Conservation (phyloP, 2,888 invertebrate genomes). For the Incurvaria masculella region DNA sequence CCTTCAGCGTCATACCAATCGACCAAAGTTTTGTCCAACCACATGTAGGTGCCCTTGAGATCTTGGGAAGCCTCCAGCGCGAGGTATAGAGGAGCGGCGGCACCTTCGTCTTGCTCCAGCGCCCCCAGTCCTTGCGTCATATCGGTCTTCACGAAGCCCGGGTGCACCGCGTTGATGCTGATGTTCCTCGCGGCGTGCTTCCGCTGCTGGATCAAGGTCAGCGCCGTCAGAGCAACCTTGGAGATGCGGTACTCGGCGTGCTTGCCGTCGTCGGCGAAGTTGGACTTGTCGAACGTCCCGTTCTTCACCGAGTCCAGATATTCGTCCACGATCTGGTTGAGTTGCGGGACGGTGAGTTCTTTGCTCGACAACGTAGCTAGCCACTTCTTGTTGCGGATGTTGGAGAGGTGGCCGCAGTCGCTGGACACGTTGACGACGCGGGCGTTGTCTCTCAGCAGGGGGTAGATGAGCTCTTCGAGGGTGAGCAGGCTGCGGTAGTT, state of each 20-base stretch:
- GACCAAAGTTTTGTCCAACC: constrained; percentile 56
- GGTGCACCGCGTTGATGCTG: constrained; percentile 41
- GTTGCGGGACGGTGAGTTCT: constrained; percentile 32
- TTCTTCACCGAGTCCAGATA: constrained; percentile 41
- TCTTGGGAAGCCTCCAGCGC: constrained; percentile 52
- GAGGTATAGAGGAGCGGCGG: constrained; percentile 52
- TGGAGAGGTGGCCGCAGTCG: no score
- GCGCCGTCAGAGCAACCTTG: constrained; percentile 35
- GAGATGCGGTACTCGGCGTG: no score
- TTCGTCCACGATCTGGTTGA: constrained; percentile 36
- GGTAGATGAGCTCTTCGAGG: constrained; percentile 64
- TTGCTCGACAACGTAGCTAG: constrained; percentile 26
- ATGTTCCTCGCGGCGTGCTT: constrained; percentile 33
- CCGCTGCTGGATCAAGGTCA: constrained; percentile 37
- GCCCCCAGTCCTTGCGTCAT: constrained; percentile 52
- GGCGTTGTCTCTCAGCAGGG: constrained; percentile 62
- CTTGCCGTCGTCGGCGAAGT: constrained; percentile 46
- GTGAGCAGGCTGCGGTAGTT: constrained; percentile 66
- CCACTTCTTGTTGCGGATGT: constrained; percentile 49
- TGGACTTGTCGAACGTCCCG: constrained; percentile 35
- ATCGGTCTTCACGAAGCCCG: constrained; percentile 38
- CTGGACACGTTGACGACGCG: constrained; percentile 71
- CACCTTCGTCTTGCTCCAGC: constrained; percentile 57
- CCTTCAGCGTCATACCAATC: constrained; percentile 57
- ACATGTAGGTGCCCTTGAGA: constrained; percentile 64